These are phyloP conservation scores for Mnemiopsis leidyi DNA, from an alignment of 37 sponge, comb jelly and placozoan genomes.

Conservation along the genomic window DNA sequence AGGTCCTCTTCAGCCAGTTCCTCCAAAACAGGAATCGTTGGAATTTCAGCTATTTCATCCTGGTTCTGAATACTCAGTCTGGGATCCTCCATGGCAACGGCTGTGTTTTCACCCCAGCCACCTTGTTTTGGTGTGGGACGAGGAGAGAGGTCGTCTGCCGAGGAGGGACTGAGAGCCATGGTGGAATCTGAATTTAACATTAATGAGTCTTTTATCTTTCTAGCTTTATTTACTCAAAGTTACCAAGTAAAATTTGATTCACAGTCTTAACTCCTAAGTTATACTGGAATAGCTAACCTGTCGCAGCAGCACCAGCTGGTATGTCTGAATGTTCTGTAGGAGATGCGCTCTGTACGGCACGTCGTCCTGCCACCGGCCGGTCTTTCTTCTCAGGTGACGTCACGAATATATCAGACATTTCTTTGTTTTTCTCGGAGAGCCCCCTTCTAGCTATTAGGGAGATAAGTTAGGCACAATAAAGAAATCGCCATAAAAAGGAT, in stretches of 20 bases:
- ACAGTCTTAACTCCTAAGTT: too few species aligned
- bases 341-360: slow-evolving; percentile 28
- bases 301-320: not conserved
- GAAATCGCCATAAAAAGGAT: not conserved
- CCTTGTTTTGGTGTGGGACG: slow-evolving; percentile 32
- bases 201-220: too few species aligned
- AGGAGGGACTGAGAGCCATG: not conserved
- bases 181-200: slow-evolving; percentile 57
- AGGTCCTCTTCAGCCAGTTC: slow-evolving; percentile 56
- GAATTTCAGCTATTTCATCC: not conserved
- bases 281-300: not conserved
- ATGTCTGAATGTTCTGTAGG: not conserved
- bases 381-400: not conserved
- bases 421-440: not conserved
- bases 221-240: too few species aligned
- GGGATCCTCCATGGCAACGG: slow-evolving; percentile 26
- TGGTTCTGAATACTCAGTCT: not conserved
- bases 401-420: slow-evolving; percentile 48
- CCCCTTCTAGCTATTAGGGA: not conserved
- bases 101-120: slow-evolving; percentile 59
- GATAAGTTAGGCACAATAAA: not conserved
- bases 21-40: slow-evolving; percentile 63
- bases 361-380: not conserved
- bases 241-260: too few species aligned
- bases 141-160: not conserved